These are phyloP conservation scores for Corythaeola cristata DNA, from an alignment of 2,113 vertebrate genomes.

Conservation along the genomic window DNA sequence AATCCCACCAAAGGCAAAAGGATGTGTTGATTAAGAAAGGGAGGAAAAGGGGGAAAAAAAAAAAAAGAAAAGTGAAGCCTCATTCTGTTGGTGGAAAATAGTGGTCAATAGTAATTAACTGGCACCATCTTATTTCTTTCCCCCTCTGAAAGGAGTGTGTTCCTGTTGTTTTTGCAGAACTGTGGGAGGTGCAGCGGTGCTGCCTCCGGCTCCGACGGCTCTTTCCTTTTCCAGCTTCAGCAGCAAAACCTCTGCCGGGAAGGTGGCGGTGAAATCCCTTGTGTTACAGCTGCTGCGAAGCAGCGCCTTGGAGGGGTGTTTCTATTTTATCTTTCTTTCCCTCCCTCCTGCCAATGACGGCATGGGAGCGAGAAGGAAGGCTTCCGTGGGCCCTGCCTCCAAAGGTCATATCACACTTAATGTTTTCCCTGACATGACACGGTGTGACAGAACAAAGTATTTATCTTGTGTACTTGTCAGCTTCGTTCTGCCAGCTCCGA, in stretches of 20 bases:
- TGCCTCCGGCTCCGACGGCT: neutral
- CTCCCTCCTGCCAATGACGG: neutral
- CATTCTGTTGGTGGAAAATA: neutral
- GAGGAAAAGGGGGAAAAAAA: no score
- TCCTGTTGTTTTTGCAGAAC: neutral
- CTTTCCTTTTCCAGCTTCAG: neutral
- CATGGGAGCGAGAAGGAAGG: neutral
- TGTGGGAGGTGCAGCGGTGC: rapidly evolving
- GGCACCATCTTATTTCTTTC: neutral
- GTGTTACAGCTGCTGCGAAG: neutral
- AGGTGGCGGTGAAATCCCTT: neutral
- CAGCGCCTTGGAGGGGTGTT: neutral
- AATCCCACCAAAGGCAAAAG: neutral
- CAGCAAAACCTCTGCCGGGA: neutral
- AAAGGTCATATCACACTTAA: slow-evolving; percentile 72
- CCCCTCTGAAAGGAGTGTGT: neutral
- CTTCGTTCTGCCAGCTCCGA: slow-evolving; percentile 57
- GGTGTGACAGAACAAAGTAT: slow-evolving; percentile 75
- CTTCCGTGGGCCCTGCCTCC: slow-evolving; percentile 24
- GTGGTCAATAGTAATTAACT: neutral
- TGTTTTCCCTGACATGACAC: slow-evolving; percentile 70
- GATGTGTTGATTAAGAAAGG: neutral
- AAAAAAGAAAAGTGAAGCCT: neutral
- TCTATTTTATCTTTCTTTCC: neutral
- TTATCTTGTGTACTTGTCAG: slow-evolving; percentile 78